Percentiles rank a stretch among this genome's conserved stretches.
Conservation (phyloP, 2,113 vertebrate genomes). For the Phyllostomus hastatus region DNA sequence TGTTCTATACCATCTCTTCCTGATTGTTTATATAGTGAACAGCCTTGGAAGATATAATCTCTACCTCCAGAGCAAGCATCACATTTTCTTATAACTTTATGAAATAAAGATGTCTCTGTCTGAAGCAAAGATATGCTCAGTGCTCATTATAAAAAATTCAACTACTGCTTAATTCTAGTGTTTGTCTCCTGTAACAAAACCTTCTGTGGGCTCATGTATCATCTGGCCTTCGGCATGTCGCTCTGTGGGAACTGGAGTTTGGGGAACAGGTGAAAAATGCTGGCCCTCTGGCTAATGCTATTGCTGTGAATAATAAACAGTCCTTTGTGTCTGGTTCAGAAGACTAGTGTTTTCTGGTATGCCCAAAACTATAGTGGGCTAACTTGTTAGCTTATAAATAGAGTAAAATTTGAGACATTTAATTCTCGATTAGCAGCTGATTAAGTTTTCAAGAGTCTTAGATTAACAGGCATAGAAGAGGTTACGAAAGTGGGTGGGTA, state of each 20-base stretch:
- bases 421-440: neutral
- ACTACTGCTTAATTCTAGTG: neutral
- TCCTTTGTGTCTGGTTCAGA: neutral
- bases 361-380: neutral
- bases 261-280: neutral
- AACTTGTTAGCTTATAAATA: neutral
- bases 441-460: neutral
- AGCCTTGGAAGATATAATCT: neutral
- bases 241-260: neutral
- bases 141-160: neutral
- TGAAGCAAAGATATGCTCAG: neutral
- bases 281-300: neutral
- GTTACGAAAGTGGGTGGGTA: neutral
- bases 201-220: neutral
- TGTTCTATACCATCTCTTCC: neutral
- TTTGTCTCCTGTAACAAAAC: neutral
- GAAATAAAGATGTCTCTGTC: neutral
- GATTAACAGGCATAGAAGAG: neutral
- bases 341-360: neutral
- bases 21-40: neutral
- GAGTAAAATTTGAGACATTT: neutral
- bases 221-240: neutral
- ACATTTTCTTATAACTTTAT: neutral
- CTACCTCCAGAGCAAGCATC: neutral
- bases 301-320: neutral